These are phyloP conservation scores for Nylanderia fulva DNA, from an alignment of 1,140 invertebrate genomes.

Conservation along the genomic window DNA sequence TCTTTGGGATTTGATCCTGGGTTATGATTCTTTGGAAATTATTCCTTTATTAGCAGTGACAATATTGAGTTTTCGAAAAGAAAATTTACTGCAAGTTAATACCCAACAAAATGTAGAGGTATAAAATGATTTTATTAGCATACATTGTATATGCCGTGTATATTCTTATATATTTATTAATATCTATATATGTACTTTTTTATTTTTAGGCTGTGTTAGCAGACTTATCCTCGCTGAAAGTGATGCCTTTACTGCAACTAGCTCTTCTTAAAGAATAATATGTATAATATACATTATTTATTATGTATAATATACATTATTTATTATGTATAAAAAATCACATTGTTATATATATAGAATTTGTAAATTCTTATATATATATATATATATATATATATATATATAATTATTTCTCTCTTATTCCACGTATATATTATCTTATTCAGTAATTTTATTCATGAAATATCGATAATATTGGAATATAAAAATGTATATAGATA, in stretches of 20 bases:
- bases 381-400: too few species aligned
- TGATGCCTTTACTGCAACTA: constrained; percentile 93
- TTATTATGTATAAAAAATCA: not conserved
- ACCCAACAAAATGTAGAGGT: constrained; percentile 94
- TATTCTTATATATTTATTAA: constrained; percentile 28
- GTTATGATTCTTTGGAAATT: constrained; percentile 96
- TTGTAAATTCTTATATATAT: constrained; percentile 3
- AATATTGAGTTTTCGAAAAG: constrained; percentile 96
- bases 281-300: too few species aligned
- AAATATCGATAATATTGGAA: not conserved
- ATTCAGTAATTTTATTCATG: constrained; percentile 16
- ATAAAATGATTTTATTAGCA: constrained; percentile 54
- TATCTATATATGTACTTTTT: not conserved
- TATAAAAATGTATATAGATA: not conserved
- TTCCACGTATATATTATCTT: not conserved
- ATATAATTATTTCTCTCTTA: not conserved
- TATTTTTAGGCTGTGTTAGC: constrained; percentile 92
- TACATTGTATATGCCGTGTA: not conserved
- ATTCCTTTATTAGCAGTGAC: constrained; percentile 93
- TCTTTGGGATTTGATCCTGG: constrained; percentile 96
- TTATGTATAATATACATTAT: not conserved
- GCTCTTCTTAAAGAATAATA: constrained; percentile 87
- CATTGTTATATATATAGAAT: not conserved
- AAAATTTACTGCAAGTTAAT: constrained; percentile 96
- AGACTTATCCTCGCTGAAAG: constrained; percentile 95